These are phyloP conservation scores for Himalopsyche japonica DNA, from an alignment of 2,888 invertebrate species.

Conservation along the genomic window DNA sequence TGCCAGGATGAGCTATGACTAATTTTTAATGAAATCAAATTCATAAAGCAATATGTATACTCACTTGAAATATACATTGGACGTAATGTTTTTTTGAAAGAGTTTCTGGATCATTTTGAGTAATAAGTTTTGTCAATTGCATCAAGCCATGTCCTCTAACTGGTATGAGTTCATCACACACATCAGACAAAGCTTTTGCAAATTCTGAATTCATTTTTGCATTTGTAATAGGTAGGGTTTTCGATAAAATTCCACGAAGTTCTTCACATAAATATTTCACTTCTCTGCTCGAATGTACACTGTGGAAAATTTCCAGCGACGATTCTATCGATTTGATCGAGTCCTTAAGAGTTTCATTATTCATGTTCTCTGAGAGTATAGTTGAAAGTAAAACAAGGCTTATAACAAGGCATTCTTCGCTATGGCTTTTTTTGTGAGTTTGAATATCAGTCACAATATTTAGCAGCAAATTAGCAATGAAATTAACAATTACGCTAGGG, in stretches of 20 bases:
- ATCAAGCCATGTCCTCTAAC: slow-evolving; percentile 81
- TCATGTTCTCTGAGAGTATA: slow-evolving; percentile 48
- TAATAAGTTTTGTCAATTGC: slow-evolving; percentile 71
- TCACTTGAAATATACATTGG: slow-evolving; percentile 73
- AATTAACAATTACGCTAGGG: slow-evolving; percentile 54
- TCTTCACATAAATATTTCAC: slow-evolving; percentile 40
- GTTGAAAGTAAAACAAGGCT: slow-evolving; percentile 54
- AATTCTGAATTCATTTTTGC: slow-evolving; percentile 44
- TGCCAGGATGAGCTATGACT: neutral
- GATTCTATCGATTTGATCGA: neutral
- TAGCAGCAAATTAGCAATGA: slow-evolving; percentile 54
- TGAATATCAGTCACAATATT: slow-evolving; percentile 38
- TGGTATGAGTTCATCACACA: slow-evolving; percentile 74
- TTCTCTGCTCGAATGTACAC: slow-evolving; percentile 42
- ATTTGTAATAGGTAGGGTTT: neutral
- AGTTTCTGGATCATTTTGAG: slow-evolving; percentile 65
- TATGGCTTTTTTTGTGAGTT: slow-evolving; percentile 40
- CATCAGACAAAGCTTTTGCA: slow-evolving; percentile 49
- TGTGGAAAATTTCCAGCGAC: slow-evolving; percentile 41
- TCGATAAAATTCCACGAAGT: neutral
- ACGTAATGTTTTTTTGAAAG: slow-evolving; percentile 67
- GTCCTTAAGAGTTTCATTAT: slow-evolving; percentile 42
- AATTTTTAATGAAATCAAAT: neutral
- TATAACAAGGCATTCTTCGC: slow-evolving; percentile 53
- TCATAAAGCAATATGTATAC: slow-evolving; percentile 23